Conservation (phyloP, 2,113 vertebrate species). For the Tupaia tana region DNA sequence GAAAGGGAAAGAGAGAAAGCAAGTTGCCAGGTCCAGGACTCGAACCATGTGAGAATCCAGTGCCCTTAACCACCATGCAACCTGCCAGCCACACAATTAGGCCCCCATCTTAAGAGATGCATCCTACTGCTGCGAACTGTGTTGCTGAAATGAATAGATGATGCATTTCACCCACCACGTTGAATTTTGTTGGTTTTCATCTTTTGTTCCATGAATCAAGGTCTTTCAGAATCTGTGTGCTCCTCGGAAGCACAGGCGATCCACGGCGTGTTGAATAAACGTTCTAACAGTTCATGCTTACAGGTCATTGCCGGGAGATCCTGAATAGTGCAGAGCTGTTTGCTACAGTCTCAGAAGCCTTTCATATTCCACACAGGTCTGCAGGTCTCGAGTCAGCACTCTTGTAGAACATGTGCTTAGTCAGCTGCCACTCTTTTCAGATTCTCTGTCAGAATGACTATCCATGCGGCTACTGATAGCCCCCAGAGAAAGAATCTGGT, state of each 20-base stretch:
- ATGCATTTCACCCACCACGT: not conserved
- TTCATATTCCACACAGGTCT: accelerated
- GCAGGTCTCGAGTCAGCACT: accelerated
- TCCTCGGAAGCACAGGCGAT: accelerated
- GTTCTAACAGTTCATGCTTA: accelerated
- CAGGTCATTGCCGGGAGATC: not conserved
- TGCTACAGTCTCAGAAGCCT: not conserved
- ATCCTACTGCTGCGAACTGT: accelerated
- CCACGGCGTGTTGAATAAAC: not conserved
- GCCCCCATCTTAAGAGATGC: no score
- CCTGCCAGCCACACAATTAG: no score
- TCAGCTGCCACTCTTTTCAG: not conserved
- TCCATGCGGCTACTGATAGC: no score
- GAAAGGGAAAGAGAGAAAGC: no score
- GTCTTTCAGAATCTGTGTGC: not conserved
- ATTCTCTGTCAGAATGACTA: not conserved
- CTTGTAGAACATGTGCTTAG: accelerated
- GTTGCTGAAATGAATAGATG: not conserved
- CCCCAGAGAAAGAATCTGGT: not conserved
- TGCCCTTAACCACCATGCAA: no score
- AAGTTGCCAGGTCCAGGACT: no score
- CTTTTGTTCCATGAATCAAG: no score
- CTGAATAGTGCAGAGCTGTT: not conserved
- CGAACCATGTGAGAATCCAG: no score
- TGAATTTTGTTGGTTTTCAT: not conserved